Evolutionary conservation across 2,113 vertebrate genomes (phyloP).

Genomic region (Chamaetylas fuelleborni): DNA sequence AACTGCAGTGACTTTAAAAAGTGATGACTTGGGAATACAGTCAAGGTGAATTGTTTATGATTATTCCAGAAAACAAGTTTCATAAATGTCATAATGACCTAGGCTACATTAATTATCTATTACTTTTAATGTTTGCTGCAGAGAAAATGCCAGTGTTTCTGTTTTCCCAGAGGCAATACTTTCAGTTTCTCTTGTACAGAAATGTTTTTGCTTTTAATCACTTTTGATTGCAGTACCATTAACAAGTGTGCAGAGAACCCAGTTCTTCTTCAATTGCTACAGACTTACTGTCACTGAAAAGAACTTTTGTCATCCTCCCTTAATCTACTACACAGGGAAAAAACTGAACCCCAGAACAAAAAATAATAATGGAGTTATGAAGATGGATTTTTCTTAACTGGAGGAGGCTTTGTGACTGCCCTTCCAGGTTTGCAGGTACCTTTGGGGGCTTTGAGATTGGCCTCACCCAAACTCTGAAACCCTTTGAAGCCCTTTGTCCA

Average conservation of each 20-base stretch:
- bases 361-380: not conserved
- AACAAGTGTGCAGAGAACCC: not conserved
- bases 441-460: not conserved
- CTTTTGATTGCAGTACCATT: not conserved
- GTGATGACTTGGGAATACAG: not conserved
- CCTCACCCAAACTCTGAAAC: not conserved
- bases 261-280: not conserved
- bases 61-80: not conserved
- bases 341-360: accelerated
- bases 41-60: slow-evolving; percentile 1
- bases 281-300: not conserved
- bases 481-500: not conserved
- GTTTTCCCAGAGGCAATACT: not conserved
- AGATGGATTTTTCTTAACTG: not conserved
- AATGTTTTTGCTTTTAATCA: slow-evolving; percentile 11
- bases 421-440: not conserved
- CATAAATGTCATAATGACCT: not conserved
- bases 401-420: not conserved
- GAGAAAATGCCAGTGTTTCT: not conserved
- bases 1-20: not conserved
- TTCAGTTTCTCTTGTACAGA: slow-evolving; percentile 35
- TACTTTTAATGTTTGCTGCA: not conserved
- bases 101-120: not conserved
- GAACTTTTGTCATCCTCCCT: not conserved
- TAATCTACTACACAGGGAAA: not conserved